Evolutionary conservation across 2,113 vertebrate genomes (phyloP), one percentile per base, ranked within the genome.

Genomic region (Colaptes auratus): DNA sequence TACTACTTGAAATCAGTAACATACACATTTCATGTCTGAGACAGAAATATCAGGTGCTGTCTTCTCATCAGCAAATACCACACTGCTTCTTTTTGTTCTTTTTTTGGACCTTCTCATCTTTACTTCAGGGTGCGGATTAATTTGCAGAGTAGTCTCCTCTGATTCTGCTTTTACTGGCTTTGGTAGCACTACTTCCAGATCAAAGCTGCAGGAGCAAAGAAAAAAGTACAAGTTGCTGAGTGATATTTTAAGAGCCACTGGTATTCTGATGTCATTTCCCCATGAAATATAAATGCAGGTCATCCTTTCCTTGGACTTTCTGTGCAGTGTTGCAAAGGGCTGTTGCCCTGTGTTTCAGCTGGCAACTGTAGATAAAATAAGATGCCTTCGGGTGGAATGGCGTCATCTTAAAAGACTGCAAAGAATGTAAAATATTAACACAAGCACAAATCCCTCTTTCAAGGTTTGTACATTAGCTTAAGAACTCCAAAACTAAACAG

Each of bases 51-150:
- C 98, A 5, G 96, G 94, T 4, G 90, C 55, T 0, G 89, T 25
- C 96, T 99, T 99, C 97, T 99, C 99, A 2, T 98, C 97, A 39
- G 98, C 98, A 83, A 99, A 99, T 88, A 99, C 98, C 97, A 99
- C 99, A 12, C 99, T 99, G 97, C 98, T 98, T 94, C 99, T 98
- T 97, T 99, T 99, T 92, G 97, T 98, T 96, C 98, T 98, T 97
- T 98, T 99, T 96, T 98, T 99, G 92, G 98, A 98, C 88, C 97
- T 98, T 87, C 99, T 98, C 92, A 99, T 96, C 96, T 98, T 99
- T 59, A 99, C 99, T 98, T 99, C 99, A 3, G 98, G 96, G 53
- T 98, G 98, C 42, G 97, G 93, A 96, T 91, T 97, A 83, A 92
- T 96, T 9, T 93, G 96, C 3, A 58, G 95, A 77, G 98, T 91